Evolutionary conservation across 2,888 invertebrate species (phyloP).

Genomic region (Pherbina coryleti): DNA sequence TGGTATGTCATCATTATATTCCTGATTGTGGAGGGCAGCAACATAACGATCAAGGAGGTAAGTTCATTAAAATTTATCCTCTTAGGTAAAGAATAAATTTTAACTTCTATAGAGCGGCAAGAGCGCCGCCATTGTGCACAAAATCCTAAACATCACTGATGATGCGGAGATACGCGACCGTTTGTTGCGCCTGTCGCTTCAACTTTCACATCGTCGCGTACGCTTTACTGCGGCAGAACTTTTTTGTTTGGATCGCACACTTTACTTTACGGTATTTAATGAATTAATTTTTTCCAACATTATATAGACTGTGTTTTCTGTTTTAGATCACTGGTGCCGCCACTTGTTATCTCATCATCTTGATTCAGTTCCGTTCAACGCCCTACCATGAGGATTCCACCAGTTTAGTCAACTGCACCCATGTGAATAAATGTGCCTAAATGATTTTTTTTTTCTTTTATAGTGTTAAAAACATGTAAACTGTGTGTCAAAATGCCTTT

Average conservation of each 20-base stretch:
- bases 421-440: neutral
- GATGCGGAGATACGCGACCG: constrained; percentile 61
- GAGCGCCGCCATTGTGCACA: constrained; percentile 62
- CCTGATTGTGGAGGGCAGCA: constrained; percentile 64
- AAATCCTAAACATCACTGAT: constrained; percentile 64
- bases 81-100: neutral
- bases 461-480: too few species aligned
- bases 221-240: constrained; percentile 68
- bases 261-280: constrained; percentile 66
- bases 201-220: constrained; percentile 64
- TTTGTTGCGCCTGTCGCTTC: constrained; percentile 63
- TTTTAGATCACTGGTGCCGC: constrained; percentile 66
- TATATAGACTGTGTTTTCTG: neutral
- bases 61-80: constrained; percentile 9
- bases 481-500: too few species aligned
- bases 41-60: constrained; percentile 58
- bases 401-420: constrained; percentile 1
- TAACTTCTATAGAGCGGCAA: constrained; percentile 49
- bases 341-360: constrained; percentile 68
- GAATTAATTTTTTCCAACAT: neutral
- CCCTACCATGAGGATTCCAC: constrained; percentile 41
- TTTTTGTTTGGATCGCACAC: constrained; percentile 67
- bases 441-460: too few species aligned
- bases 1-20: constrained; percentile 65
- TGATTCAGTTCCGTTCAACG: constrained; percentile 65